These are phyloP conservation scores for Furcula furcula DNA, from an alignment of 2,888 invertebrate species.

Conservation along the genomic window DNA sequence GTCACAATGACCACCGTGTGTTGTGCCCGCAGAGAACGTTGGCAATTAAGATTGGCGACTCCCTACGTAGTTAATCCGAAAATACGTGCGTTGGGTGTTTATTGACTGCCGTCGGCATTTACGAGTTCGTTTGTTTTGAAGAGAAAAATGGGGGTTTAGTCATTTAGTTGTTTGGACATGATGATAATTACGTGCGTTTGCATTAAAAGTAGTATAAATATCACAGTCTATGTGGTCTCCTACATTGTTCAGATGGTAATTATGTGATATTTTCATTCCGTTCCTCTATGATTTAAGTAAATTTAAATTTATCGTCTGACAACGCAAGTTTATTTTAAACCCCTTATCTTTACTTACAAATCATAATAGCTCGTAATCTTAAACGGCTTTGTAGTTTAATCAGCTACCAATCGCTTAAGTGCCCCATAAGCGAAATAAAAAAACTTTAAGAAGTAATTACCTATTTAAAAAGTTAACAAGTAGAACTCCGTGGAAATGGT, in stretches of 20 bases:
- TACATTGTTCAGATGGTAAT: too few species aligned
- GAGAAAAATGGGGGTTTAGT: constrained; percentile 25
- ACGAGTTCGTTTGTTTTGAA: constrained; percentile 51
- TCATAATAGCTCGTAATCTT: constrained; percentile 17
- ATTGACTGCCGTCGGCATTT: constrained; percentile 65
- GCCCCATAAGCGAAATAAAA: constrained; percentile 24
- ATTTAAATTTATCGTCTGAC: neutral
- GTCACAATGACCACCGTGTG: constrained; percentile 60
- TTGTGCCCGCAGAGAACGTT: constrained; percentile 50
- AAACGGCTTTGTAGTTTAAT: constrained; percentile 23
- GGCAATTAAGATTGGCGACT: constrained; percentile 77
- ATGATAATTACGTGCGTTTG: neutral
- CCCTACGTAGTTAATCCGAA: constrained; percentile 75
- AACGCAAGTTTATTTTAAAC: neutral
- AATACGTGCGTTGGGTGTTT: constrained; percentile 77
- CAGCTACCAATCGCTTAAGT: constrained; percentile 23
- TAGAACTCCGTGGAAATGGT: constrained; percentile 65
- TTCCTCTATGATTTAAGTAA: too few species aligned
- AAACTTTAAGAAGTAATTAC: constrained; percentile 38
- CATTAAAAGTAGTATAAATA: neutral
- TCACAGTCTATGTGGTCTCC: too few species aligned
- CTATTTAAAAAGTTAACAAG: constrained; percentile 73
- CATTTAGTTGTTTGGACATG: neutral
- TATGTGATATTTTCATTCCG: too few species aligned
- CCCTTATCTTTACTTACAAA: constrained; percentile 10